phyloP scores from a whole-genome alignment of 1,140 invertebrate species.

The Drosophila parabipectinata region DNA sequence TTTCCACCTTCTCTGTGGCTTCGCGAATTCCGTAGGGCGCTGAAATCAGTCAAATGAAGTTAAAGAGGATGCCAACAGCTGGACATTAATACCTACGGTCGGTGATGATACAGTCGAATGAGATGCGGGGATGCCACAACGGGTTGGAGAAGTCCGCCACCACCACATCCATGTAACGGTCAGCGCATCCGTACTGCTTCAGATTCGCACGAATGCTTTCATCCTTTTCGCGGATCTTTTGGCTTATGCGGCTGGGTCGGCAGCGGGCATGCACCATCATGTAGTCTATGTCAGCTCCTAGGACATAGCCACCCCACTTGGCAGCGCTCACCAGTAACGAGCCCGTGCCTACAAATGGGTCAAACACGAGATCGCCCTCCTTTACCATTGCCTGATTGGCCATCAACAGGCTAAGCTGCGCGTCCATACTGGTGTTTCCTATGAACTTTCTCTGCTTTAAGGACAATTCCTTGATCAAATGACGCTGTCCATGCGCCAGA shows the following conservation, averaged over 20 bases:
- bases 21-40: conserved; percentile 98
- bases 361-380: conserved; percentile 91
- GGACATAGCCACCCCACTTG: conserved; percentile 94
- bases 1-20: conserved; percentile 93
- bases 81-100: conserved; percentile 91
- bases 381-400: conserved; percentile 94
- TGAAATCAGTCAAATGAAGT: conserved; percentile 78
- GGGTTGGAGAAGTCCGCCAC: conserved; percentile 95
- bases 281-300: conserved; percentile 97
- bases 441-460: conserved; percentile 97
- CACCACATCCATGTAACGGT: conserved; percentile 93
- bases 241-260: conserved; percentile 90
- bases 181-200: conserved; percentile 91
- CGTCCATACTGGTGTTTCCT: conserved; percentile 98
- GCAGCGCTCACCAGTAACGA: conserved; percentile 96
- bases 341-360: conserved; percentile 98
- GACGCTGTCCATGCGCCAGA: conserved; percentile 92
- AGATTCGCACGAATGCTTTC: conserved; percentile 95
- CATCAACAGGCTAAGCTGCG: conserved; percentile 96
- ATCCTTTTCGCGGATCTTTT: conserved; percentile 91
- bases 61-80: no score
- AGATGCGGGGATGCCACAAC: conserved; percentile 89
- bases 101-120: conserved; percentile 95
- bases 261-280: conserved; percentile 95
- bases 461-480: conserved; percentile 91